Evolutionary conservation across 2,797 vertebrate species (phyloP), one percentile per base, ranked within the genome.

Genomic region (Alectoris magna): DNA sequence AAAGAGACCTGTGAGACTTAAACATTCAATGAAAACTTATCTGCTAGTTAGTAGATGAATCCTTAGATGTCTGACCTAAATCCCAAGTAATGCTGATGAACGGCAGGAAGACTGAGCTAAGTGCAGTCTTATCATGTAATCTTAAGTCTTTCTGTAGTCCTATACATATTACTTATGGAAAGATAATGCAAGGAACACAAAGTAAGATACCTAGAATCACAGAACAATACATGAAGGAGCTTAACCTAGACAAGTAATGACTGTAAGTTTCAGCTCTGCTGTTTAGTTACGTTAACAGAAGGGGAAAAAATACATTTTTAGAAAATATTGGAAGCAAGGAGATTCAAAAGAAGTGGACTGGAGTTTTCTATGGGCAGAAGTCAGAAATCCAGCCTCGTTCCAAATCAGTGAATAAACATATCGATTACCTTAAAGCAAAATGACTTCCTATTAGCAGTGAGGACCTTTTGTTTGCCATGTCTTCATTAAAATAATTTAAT

Each of bases 61-160:
- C 81, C 86, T 91, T 74, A 79, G 74, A 87, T 79, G 88, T 58
- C 71, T 72, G 76, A 88, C 71, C 74, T 90, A 92, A 94, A 96
- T 85, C 79, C 67, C 19, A 64, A 84, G 74, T 76, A 94, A 84
- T 77, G 60, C 64, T 7, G 7, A 84, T 84, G 68, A 84, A 90
- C 1, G 9, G 34, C 64, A 71, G 69, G 44, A 87, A 74, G 60
- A 68, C 24, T 19, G 39, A 93, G 77, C 64, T 71, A 62, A 80
- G 48, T 39, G 59, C 39, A 79, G 53, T 62, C 49, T 48, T 79
- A 68, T 93, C 62, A 64, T 41, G 90, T 59, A 67, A 92, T 93
- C 79, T 91, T 81, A 44, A 80, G 2, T 75, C 73, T 48, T 86
- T 64, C 87, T 84, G 48, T 34, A 78, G 46, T 59, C 59, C 18